phyloP scores from a whole-genome alignment of 1,140 invertebrate species.

The Spodoptera frugiperda region DNA sequence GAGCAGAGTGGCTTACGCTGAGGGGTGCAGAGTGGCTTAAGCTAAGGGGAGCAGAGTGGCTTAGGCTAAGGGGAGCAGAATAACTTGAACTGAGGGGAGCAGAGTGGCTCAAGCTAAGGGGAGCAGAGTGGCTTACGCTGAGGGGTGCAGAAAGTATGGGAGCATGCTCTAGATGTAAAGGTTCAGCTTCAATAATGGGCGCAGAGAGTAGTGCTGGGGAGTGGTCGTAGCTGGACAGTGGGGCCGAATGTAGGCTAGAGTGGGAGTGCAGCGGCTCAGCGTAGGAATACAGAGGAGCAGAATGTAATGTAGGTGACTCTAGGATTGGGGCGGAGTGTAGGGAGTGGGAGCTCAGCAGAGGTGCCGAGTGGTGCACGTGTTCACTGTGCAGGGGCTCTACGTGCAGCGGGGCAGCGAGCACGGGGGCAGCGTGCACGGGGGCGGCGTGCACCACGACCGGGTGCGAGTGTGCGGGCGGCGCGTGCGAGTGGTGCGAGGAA shows the following conservation, averaged over 20 bases:
- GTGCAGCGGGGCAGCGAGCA: not conserved
- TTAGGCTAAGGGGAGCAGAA: not conserved
- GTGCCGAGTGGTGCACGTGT: not conserved
- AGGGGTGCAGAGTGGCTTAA: not conserved
- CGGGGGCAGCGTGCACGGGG: not conserved
- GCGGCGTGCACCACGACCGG: not conserved
- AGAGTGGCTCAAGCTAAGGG: not conserved
- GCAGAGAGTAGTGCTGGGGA: not conserved
- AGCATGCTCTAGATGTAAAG: constrained; percentile 5
- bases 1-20: not conserved
- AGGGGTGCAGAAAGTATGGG: not conserved
- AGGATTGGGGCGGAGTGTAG: not conserved
- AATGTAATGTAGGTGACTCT: not conserved
- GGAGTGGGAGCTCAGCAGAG: constrained; percentile 11
- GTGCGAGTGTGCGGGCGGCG: not conserved
- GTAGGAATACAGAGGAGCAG: not conserved
- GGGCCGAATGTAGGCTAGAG: constrained; percentile 1
- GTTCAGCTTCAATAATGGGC: not conserved
- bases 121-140: not conserved
- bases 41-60: not conserved
- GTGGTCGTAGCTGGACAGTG: not conserved
- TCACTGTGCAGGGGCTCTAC: not conserved
- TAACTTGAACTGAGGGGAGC: not conserved
- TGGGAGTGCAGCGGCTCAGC: not conserved
- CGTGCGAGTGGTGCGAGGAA: not conserved